A percentile compares a stretch with the other conserved stretches of the same genome.
Evolutionary conservation across 2,797 vertebrate genomes (phyloP).

Genomic region (Morelia viridis): DNA sequence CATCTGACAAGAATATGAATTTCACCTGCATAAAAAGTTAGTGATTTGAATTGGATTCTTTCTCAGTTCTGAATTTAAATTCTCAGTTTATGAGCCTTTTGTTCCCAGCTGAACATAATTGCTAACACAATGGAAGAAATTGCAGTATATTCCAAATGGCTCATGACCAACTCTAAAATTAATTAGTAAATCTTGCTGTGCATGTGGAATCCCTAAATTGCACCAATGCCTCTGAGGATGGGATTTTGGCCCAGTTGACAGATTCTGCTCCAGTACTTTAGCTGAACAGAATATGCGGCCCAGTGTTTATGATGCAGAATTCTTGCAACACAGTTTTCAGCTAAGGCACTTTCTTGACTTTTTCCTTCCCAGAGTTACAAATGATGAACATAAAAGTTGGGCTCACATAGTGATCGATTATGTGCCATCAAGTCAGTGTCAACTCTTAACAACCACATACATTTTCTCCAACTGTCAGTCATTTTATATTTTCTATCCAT

Average conservation of each 20-base stretch:
- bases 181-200: neutral
- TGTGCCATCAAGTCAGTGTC: neutral
- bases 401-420: neutral
- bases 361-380: neutral
- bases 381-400: neutral
- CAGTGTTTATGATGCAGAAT: neutral
- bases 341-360: neutral
- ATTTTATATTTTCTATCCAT: neutral
- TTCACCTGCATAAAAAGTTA: conserved; percentile 2
- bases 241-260: neutral
- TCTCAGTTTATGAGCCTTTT: neutral
- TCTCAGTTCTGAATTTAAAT: neutral
- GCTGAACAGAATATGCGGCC: neutral
- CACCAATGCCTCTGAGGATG: neutral
- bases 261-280: neutral
- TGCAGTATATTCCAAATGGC: neutral
- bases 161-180: neutral
- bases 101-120: conserved; percentile 11
- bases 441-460: neutral
- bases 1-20: neutral
- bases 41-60: conserved; percentile 17
- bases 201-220: neutral
- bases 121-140: neutral
- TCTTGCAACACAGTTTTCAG: neutral
- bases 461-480: neutral